A percentile compares a stretch with the other conserved stretches of the same genome.
These are phyloP conservation scores for Hydrozoanthus tunicans DNA, from an alignment of 64 coral and sea anemone genomes.

Conservation along the genomic window DNA sequence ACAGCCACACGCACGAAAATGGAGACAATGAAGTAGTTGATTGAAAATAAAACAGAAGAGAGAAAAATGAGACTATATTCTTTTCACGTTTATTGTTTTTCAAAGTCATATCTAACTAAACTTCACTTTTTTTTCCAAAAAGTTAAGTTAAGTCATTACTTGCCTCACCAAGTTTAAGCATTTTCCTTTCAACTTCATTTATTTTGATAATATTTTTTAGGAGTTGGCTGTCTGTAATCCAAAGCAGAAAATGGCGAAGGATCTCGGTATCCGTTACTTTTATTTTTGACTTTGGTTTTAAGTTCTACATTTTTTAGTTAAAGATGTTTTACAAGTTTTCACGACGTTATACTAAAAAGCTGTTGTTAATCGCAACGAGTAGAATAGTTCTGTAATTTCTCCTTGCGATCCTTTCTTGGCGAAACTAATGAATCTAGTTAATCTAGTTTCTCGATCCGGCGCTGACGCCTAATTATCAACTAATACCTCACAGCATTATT, in stretches of 20 bases:
- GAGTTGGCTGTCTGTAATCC: no score
- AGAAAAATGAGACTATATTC: background rate
- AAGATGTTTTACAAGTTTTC: no score
- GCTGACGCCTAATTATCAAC: no score
- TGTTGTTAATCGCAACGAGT: no score
- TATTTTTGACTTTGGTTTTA: background rate
- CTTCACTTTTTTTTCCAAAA: background rate
- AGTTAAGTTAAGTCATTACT: background rate
- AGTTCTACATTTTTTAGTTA: no score
- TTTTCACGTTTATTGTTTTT: background rate
- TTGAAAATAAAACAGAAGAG: background rate
- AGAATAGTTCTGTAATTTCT: no score
- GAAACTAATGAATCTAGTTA: no score
- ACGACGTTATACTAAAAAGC: no score
- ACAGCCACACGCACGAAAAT: background rate
- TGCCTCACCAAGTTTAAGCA: background rate
- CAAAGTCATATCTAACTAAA: background rate
- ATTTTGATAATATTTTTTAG: background rate
- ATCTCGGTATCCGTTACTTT: background rate
- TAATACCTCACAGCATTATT: background rate
- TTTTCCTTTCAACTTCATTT: background rate
- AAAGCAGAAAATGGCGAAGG: background rate
- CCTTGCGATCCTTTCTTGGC: no score
- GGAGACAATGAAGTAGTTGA: background rate
- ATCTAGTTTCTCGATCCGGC: no score